A percentile compares a stretch with the other conserved stretches of the same genome.
These are phyloP conservation scores for Drosophila suboccidentalis DNA, from an alignment of 2,888 invertebrate genomes.

Conservation along the genomic window DNA sequence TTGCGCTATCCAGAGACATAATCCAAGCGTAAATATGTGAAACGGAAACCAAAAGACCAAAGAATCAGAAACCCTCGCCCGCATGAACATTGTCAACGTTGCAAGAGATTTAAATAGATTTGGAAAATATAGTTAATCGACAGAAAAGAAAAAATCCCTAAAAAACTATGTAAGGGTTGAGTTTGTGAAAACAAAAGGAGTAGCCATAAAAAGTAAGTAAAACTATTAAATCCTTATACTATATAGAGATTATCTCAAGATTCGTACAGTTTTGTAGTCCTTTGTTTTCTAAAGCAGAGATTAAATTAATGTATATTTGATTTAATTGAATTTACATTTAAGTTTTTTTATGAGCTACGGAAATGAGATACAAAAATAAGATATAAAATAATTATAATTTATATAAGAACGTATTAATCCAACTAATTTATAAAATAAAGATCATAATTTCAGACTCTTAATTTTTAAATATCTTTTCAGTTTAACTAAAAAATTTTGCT, in stretches of 20 bases:
- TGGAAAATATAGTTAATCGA: slow-evolving; percentile 1
- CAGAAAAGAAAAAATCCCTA: not conserved
- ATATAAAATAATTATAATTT: not conserved
- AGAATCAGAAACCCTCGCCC: slow-evolving; percentile 8
- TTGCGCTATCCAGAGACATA: slow-evolving; percentile 31
- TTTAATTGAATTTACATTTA: no score
- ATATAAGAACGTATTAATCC: no score
- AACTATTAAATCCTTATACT: not conserved
- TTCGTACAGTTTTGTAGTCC: no score
- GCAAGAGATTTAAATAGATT: slow-evolving; percentile 29
- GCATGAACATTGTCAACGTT: slow-evolving; percentile 38
- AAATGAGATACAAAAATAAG: no score
- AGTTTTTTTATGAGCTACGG: no score
- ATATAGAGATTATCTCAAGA: no score
- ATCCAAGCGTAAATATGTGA: slow-evolving; percentile 60
- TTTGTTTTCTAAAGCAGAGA: no score
- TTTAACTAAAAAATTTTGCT: no score
- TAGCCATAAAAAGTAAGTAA: not conserved
- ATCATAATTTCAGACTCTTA: no score
- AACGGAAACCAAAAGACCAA: slow-evolving; percentile 1
- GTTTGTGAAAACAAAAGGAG: not conserved
- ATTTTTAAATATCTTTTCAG: no score
- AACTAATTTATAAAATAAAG: no score
- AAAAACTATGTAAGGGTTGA: not conserved
- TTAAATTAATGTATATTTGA: no score